Conservation (phyloP, 2,888 invertebrate genomes). For the Idaea dimidiata region DNA sequence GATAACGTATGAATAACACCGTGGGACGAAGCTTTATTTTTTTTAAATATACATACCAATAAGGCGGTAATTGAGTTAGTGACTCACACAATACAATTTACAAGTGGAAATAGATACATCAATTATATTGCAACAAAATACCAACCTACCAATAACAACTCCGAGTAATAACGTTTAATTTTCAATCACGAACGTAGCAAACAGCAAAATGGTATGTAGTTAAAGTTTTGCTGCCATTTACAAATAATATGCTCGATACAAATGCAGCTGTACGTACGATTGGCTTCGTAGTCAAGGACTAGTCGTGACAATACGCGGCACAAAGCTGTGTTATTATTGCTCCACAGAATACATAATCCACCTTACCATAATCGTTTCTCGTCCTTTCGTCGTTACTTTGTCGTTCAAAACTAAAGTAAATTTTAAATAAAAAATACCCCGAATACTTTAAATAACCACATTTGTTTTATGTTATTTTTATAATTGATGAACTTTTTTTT, state of each 20-base stretch:
- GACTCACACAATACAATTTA: not conserved
- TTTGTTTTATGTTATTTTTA: too few species aligned
- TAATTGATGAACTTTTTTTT: too few species aligned
- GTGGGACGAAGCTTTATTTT: too few species aligned
- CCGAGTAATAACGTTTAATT: not conserved
- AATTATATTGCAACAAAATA: constrained; percentile 14
- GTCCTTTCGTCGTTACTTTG: too few species aligned
- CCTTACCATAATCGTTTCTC: too few species aligned
- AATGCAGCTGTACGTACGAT: constrained; percentile 56
- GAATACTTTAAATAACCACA: too few species aligned
- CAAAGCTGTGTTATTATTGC: not conserved
- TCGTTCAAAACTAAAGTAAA: too few species aligned
- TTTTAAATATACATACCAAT: too few species aligned
- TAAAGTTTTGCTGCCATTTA: not conserved
- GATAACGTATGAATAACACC: too few species aligned
- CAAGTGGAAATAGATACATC: not conserved
- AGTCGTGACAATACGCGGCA: constrained; percentile 37
- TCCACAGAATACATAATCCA: too few species aligned
- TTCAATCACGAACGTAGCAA: not conserved
- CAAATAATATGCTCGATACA: constrained; percentile 6
- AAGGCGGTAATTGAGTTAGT: too few species aligned
- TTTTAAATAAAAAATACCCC: too few species aligned
- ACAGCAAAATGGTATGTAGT: not conserved
- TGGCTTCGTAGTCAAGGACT: constrained; percentile 50
- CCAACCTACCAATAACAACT: not conserved